A percentile compares a stretch with the other conserved stretches of the same genome.
phyloP scores from a whole-genome alignment of 2,113 vertebrate genomes.

The Vidua macroura region DNA sequence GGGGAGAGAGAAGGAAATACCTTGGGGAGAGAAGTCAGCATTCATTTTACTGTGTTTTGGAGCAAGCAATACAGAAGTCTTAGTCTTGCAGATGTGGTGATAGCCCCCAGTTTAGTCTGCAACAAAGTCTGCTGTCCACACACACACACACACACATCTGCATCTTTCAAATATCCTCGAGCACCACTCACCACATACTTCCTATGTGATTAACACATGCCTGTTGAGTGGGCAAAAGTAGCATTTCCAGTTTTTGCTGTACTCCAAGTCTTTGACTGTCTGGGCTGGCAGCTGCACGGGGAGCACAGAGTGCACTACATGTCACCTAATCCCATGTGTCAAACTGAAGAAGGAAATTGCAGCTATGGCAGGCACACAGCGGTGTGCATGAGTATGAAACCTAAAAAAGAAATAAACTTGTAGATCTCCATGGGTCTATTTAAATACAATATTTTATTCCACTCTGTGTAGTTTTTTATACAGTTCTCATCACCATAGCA shows the following conservation, averaged over 20 bases:
- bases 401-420: conserved; percentile 13
- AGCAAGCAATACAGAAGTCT: background rate
- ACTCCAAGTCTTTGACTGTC: background rate
- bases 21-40: background rate
- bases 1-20: background rate
- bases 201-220: background rate
- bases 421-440: background rate
- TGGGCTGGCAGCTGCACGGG: background rate
- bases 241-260: background rate
- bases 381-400: background rate
- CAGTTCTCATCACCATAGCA: conserved; percentile 35
- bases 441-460: conserved; percentile 49
- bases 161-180: background rate
- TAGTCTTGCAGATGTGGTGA: background rate
- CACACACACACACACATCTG: background rate
- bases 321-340: background rate
- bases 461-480: conserved; percentile 10
- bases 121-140: background rate
- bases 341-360: background rate
- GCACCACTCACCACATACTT: background rate
- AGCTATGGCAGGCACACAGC: background rate
- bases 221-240: background rate
- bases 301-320: background rate
- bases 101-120: background rate
- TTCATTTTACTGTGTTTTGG: background rate